These are phyloP conservation scores for Sturnira hondurensis DNA, from an alignment of 2,113 vertebrate species.

Conservation along the genomic window DNA sequence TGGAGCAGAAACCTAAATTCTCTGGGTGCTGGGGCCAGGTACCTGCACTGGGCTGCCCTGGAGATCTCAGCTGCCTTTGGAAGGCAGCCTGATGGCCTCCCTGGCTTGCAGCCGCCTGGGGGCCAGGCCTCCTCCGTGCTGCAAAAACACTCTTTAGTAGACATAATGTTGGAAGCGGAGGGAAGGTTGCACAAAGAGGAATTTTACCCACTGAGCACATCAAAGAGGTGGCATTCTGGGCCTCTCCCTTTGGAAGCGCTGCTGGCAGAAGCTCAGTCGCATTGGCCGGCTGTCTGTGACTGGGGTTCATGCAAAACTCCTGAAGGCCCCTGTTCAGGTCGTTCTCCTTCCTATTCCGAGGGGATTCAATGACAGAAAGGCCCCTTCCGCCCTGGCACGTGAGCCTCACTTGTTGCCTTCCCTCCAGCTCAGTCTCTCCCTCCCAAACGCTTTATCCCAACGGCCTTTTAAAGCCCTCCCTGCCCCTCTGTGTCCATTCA, in stretches of 20 bases:
- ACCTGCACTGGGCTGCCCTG: rapidly evolving
- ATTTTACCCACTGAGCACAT: background rate
- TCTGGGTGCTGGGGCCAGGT: background rate
- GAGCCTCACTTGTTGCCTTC: background rate
- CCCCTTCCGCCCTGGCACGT: background rate
- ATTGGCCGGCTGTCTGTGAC: rapidly evolving
- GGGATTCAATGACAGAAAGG: background rate
- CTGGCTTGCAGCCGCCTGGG: background rate
- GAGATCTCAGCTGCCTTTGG: rapidly evolving
- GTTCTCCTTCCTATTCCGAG: background rate
- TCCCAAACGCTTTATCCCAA: background rate
- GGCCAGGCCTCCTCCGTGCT: rapidly evolving
- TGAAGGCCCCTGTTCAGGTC: background rate
- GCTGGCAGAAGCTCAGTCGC: rapidly evolving
- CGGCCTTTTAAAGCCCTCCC: background rate
- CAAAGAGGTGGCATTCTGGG: rapidly evolving
- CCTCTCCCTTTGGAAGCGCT: rapidly evolving
- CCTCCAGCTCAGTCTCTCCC: background rate
- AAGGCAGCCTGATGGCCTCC: background rate
- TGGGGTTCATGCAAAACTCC: background rate
- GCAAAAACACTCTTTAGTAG: background rate
- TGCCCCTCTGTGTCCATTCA: background rate
- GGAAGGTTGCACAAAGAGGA: rapidly evolving
- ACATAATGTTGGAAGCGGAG: background rate
- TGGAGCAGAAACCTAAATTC: background rate